These are phyloP conservation scores for Ornithoptera alexandrae DNA, from an alignment of 2,888 invertebrate genomes.

Conservation along the genomic window DNA sequence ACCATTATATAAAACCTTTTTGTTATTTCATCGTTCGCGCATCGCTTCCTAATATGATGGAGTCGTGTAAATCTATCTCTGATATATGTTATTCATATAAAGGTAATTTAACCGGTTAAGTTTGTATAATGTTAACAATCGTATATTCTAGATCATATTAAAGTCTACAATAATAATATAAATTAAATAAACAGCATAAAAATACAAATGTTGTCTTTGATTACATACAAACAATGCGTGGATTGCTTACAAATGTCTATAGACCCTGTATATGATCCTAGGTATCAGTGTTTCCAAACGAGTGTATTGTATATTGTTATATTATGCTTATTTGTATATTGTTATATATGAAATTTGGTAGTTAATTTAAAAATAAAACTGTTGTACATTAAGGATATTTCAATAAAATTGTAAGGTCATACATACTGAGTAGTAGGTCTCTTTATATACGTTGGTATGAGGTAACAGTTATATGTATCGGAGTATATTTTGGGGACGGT, in stretches of 20 bases:
- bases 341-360: not conserved
- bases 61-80: too few species aligned
- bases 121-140: not conserved
- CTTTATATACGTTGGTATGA: too few species aligned
- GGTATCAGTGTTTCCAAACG: conserved; percentile 18
- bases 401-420: too few species aligned
- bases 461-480: not conserved
- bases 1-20: too few species aligned
- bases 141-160: conserved; percentile 7
- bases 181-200: conserved; percentile 24
- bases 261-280: conserved; percentile 47
- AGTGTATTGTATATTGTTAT: not conserved
- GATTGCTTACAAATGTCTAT: conserved; percentile 37
- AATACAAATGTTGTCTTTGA: conserved; percentile 19
- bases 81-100: not conserved
- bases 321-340: not conserved
- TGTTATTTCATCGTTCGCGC: not conserved
- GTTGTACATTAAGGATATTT: too few species aligned
- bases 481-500: conserved; percentile 27
- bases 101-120: not conserved
- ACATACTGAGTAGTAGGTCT: too few species aligned
- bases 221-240: conserved; percentile 28
- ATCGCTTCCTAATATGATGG: too few species aligned
- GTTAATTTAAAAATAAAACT: too few species aligned
- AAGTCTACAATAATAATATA: conserved; percentile 2